Evolutionary conservation across 1,140 invertebrate genomes (phyloP).

Genomic region (Spodoptera frugiperda): DNA sequence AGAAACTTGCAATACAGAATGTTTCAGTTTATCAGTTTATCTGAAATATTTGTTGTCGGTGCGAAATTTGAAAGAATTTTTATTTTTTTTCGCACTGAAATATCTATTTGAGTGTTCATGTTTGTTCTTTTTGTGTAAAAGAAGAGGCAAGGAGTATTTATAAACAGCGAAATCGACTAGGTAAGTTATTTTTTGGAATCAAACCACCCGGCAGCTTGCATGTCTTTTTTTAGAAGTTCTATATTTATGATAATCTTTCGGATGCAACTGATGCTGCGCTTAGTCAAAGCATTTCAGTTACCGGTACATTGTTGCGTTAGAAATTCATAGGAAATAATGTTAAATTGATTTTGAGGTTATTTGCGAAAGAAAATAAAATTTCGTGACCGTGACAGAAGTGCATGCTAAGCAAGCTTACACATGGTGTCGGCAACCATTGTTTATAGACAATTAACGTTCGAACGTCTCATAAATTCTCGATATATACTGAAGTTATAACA

Average conservation of each 20-base stretch:
- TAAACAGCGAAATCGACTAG: neutral
- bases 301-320: constrained; percentile 11
- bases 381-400: neutral
- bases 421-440: neutral
- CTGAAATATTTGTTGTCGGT: constrained; percentile 32
- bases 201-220: constrained; percentile 25
- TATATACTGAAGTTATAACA: too few species aligned
- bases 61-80: constrained; percentile 38
- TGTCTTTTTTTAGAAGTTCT: constrained; percentile 32
- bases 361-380: neutral
- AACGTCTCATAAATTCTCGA: neutral
- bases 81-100: neutral
- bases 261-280: constrained; percentile 17
- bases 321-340: neutral
- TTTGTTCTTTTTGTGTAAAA: neutral
- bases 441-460: neutral
- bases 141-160: neutral
- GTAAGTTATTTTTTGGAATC: neutral
- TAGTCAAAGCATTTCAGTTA: constrained; percentile 1
- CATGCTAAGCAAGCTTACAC: neutral
- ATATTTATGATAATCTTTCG: constrained; percentile 20
- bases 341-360: constrained; percentile 13
- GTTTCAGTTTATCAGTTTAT: constrained; percentile 11
- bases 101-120: constrained; percentile 1
- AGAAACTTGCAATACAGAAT: constrained; percentile 24